A percentile compares a stretch with the other conserved stretches of the same genome.
Conservation (phyloP, 2,888 invertebrate species). For the Cetonia aurata region DNA sequence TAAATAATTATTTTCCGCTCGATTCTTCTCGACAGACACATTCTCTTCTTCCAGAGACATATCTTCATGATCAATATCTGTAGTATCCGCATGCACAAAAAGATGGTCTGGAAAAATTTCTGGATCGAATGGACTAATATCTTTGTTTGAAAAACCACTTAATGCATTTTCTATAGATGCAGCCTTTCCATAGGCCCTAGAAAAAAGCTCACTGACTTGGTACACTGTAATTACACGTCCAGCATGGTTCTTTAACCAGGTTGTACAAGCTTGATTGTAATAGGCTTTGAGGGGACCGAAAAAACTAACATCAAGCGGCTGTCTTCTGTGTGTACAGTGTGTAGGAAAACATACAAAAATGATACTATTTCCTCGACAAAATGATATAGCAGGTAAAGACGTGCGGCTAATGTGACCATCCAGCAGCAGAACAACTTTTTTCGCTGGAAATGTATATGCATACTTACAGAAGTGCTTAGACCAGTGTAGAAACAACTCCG, state of each 20-base stretch:
- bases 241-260: conserved; percentile 2
- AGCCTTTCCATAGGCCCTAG: too few species aligned
- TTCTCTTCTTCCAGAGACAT: too few species aligned
- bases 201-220: conserved; percentile 1
- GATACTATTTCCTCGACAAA: conserved; percentile 7
- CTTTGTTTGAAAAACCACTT: too few species aligned
- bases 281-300: conserved; percentile 13
- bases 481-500: conserved; percentile 51
- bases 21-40: too few species aligned
- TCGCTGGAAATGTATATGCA: conserved; percentile 51
- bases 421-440: conserved; percentile 54
- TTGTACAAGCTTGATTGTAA: conserved; percentile 9
- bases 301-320: conserved; percentile 3
- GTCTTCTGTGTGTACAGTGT: too few species aligned
- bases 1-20: too few species aligned
- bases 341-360: conserved; percentile 6
- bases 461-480: conserved; percentile 54
- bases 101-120: too few species aligned
- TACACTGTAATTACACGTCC: conserved; percentile 4
- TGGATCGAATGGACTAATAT: too few species aligned
- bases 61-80: too few species aligned
- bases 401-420: conserved; percentile 55
- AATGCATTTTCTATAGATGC: too few species aligned
- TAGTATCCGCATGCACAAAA: too few species aligned
- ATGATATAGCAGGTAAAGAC: conserved; percentile 5